A percentile compares a stretch with the other conserved stretches of the same genome.
phyloP scores from a whole-genome alignment of 2,113 vertebrate species.

The Columbina picui region DNA sequence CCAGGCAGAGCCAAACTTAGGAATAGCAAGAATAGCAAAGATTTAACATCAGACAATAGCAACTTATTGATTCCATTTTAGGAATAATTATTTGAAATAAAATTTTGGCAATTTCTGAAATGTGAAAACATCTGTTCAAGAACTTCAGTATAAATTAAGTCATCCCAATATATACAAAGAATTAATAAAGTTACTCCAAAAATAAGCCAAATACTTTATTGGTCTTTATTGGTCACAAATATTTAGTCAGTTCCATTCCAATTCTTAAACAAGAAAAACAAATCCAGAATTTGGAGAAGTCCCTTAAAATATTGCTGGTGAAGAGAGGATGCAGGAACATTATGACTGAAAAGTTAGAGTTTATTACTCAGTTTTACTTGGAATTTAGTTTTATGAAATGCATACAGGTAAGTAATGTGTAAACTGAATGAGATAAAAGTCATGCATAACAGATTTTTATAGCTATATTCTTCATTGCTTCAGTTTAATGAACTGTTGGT shows the following conservation, averaged over 20 bases:
- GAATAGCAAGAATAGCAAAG: background rate
- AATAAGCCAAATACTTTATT: background rate
- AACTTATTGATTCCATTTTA: background rate
- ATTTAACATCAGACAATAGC: background rate
- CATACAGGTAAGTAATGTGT: background rate
- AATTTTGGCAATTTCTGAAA: background rate
- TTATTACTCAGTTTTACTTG: background rate
- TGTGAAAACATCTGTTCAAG: conserved; percentile 17
- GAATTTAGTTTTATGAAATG: background rate
- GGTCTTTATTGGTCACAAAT: background rate
- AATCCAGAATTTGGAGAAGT: background rate
- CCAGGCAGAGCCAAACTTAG: background rate
- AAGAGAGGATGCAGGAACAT: background rate
- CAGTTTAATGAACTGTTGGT: background rate
- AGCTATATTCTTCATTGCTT: background rate
- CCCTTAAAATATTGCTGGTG: background rate
- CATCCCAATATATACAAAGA: background rate
- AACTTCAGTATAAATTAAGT: conserved; percentile 1
- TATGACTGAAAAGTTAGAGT: background rate
- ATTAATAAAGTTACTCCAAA: conserved; percentile 27
- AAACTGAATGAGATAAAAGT: background rate
- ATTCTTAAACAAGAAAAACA: background rate
- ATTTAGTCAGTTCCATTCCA: background rate
- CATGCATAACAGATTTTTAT: background rate
- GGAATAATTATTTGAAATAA: conserved; percentile 17